A percentile compares a stretch with the other conserved stretches of the same genome.
phyloP scores from a whole-genome alignment of 2,113 vertebrate genomes.

The Triplophysa dalaica region DNA sequence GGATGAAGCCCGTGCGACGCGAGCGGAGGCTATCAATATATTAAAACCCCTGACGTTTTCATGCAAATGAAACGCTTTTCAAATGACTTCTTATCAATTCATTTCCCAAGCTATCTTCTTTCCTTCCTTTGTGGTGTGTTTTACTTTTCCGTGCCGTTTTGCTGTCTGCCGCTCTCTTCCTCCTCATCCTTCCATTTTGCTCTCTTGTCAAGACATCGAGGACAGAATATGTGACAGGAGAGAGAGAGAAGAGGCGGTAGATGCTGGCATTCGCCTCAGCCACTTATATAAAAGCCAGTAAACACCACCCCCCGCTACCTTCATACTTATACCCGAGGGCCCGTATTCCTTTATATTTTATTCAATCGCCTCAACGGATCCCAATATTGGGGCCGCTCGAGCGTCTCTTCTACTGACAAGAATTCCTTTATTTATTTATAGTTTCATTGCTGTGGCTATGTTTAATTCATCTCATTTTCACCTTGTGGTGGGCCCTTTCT shows the following conservation, averaged over 20 bases:
- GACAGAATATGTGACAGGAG: constrained; percentile 53
- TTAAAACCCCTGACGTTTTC: constrained; percentile 35
- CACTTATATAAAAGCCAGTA: constrained; percentile 58
- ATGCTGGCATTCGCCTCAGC: constrained; percentile 39
- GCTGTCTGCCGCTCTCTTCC: constrained; percentile 5
- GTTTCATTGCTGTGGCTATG: constrained; percentile 15
- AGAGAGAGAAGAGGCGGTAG: constrained; percentile 12
- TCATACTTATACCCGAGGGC: constrained; percentile 13
- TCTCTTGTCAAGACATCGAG: constrained; percentile 20
- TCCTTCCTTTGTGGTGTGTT: not conserved
- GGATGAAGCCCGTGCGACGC: constrained; percentile 25
- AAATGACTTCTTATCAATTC: constrained; percentile 38
- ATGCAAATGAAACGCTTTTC: constrained; percentile 38
- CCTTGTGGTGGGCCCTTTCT: constrained; percentile 40
- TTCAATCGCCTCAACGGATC: constrained; percentile 49
- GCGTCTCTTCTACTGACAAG: constrained; percentile 52
- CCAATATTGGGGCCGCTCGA: constrained; percentile 48
- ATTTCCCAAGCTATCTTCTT: not conserved
- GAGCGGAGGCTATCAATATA: constrained; percentile 25
- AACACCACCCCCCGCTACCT: constrained; percentile 44
- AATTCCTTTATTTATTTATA: constrained; percentile 61
- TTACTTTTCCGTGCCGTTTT: not conserved
- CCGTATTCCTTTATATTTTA: constrained; percentile 57
- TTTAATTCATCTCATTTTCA: constrained; percentile 44
- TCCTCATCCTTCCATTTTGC: not conserved